Evolutionary conservation across 2,888 invertebrate genomes (phyloP).

Genomic region (Portevinia maculata): DNA sequence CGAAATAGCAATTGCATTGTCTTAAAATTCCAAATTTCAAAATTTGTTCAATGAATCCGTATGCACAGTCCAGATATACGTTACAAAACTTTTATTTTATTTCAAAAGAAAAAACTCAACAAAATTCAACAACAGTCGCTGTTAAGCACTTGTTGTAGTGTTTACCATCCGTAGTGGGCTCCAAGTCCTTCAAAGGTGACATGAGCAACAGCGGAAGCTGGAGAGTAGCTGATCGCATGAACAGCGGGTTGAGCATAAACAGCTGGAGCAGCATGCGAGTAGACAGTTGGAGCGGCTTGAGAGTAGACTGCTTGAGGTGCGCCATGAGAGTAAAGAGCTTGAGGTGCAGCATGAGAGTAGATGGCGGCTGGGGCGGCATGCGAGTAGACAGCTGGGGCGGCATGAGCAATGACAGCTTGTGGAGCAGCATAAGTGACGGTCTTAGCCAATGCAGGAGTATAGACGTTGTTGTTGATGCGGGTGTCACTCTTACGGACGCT

Average conservation of each 20-base stretch:
- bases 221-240: constrained; percentile 80
- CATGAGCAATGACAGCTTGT: constrained; percentile 72
- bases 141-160: constrained; percentile 75
- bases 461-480: constrained; percentile 83
- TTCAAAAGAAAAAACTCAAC: constrained; percentile 13
- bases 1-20: no score
- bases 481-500: constrained; percentile 85
- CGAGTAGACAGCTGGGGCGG: constrained; percentile 76
- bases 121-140: constrained; percentile 4
- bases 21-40: no score
- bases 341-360: constrained; percentile 76
- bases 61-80: no score
- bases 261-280: constrained; percentile 77
- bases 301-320: constrained; percentile 75
- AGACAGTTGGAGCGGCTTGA: constrained; percentile 76
- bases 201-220: constrained; percentile 85
- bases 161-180: constrained; percentile 86
- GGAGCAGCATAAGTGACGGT: constrained; percentile 77
- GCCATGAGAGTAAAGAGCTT: constrained; percentile 75
- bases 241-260: constrained; percentile 76
- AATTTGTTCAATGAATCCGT: not conserved
- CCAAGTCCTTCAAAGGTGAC: constrained; percentile 85
- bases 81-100: not conserved
- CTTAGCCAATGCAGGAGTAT: constrained; percentile 75
- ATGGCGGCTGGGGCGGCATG: constrained; percentile 77